Base-by-base conservation (phyloP, 1,140 invertebrate genomes). In the Aricia agestis region DNA sequence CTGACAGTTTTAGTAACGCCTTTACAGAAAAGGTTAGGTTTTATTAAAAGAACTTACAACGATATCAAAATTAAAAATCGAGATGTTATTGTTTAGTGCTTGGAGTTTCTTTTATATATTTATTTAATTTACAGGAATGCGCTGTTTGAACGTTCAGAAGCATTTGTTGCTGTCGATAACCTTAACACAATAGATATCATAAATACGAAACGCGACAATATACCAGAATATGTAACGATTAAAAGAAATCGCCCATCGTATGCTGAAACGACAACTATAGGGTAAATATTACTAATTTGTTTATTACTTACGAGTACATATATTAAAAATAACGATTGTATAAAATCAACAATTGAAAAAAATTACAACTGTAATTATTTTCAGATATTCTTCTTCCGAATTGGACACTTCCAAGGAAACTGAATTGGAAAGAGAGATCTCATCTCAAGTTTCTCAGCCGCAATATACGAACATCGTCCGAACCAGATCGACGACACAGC, bases 161-260 rank as follows among this genome's bases (percentile, higher is more conserved):
- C 83, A 2, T 79, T 78, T 10, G 73, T 83, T 0, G 68, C 85
- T 2, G 78, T 85, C n/a, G 78, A 78, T 1, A 85, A 85, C 31
- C 75, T 81, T 2, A 85, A 84, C 36, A 66, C 80, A 0, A 45
- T 88, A 57, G 88, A 90, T 67, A 82, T 87, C 1, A 66, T 73
- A 0, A 85, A 70, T 65, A 72, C 82, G 0, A 76, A 84, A 41
- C 75, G 85, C 57, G 87, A 89, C 15, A 88, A 79, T 58, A 76
- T 80, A 69, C 86, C 86, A 1, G 88, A 88, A 71, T 96, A 96
- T 70, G 94, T 95, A 0, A 96, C 93, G 67, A 95, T 96, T 59
- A 90, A 94, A 73, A 92, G 95, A 72, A 81, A 87, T 2, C 91
- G 94, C 77, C 93, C 93, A 6, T 92, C 93, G 5, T 19, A 63